These are phyloP conservation scores for Ormia ochracea DNA, from an alignment of 2,888 invertebrate genomes.

Conservation along the genomic window DNA sequence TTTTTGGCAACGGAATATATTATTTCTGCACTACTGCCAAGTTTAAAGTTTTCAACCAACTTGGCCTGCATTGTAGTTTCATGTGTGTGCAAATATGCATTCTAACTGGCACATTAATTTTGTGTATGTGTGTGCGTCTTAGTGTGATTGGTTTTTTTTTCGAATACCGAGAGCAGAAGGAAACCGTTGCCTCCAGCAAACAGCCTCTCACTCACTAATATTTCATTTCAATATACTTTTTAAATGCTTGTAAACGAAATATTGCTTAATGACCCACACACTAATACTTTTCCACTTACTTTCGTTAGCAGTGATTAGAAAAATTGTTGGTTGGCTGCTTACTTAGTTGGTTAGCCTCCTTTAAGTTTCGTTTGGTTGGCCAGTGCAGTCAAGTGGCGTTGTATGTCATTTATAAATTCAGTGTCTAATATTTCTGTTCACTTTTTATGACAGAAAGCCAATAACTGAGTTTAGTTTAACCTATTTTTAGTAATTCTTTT, in stretches of 20 bases:
- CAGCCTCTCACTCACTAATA: neutral
- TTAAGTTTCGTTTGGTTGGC: neutral
- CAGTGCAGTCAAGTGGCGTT: conserved; percentile 15
- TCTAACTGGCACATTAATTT: neutral
- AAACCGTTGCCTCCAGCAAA: conserved; percentile 8
- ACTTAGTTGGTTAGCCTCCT: neutral
- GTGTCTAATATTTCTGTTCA: conserved; percentile 27
- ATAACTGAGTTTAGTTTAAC: conserved; percentile 50
- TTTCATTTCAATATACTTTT: neutral
- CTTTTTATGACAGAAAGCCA: conserved; percentile 39
- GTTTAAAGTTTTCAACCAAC: neutral
- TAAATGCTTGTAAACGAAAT: conserved; percentile 7
- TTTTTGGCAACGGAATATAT: conserved; percentile 7
- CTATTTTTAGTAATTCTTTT: conserved; percentile 30
- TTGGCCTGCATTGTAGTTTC: too few species aligned
- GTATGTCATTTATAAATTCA: conserved; percentile 13
- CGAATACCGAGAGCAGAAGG: conserved; percentile 22
- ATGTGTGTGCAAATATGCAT: too few species aligned
- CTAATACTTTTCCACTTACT: neutral
- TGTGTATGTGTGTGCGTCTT: conserved; percentile 34
- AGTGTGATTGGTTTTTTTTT: too few species aligned
- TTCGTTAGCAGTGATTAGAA: neutral
- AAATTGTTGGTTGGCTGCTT: neutral
- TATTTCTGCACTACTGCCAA: neutral
- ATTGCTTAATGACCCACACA: neutral